Evolutionary conservation across 2,888 invertebrate species (phyloP), one percentile per base, ranked within the genome.

Genomic region (Tanytarsus gracilentus): DNA sequence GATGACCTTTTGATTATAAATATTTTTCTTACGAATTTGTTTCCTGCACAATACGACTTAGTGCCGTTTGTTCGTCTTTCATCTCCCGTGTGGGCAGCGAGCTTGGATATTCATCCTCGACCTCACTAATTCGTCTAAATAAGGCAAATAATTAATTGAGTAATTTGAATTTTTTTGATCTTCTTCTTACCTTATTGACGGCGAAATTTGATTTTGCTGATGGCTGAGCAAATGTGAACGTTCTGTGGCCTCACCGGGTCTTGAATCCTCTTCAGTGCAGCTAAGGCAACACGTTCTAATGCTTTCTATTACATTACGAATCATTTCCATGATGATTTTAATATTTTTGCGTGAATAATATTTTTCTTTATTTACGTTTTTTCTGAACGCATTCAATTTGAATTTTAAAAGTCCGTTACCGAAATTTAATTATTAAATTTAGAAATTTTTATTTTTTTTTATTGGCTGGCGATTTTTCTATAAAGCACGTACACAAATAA

Each of bases 61-160:
- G 79, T 1, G 91, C 93, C 68, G 88, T 91, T 76, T 93, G 92
- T 71, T 94, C 93, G 71, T 94, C 93, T 73, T 88, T 90, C 5
- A 16, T 39, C 9, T 58, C 40, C 23, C 40, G 18, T 69, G 88
- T 83, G 8, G 85, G 84, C 65, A 79, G 71, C 29, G 83, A 79
- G 67, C 78, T 82, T 14, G 79, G 76, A 72, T 80, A 81, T 63
- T 80, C 79, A 66, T 80, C 76, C 66, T 79, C 77, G 71, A 83
- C 83, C 67, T 84, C 83, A 65, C 88, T 88, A 1, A 82, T 82
- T 64, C 85, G 80, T 62, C 81, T 80, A 63, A 39, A 83, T 82
- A 25, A 88, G 85, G 75, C 89, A 88, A 61, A 84, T 83, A 61
- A 91, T 73, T 52, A 91, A 77, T 69, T 86, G 88, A 23, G 90